phyloP scores from a whole-genome alignment of 2,888 invertebrate genomes.

The Pollenia amentaria region DNA sequence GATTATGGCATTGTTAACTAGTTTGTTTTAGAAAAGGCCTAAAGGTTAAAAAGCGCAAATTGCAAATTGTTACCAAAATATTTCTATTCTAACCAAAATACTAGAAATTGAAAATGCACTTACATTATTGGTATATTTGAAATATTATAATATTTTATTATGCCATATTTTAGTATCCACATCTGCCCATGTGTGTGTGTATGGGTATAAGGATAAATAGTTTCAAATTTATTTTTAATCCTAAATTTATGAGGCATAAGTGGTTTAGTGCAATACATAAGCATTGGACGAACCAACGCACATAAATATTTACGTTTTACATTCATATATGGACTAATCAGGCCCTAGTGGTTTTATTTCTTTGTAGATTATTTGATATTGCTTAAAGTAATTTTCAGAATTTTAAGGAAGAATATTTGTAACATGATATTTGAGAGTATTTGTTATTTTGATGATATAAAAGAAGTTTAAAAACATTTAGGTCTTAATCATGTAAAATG shows the following conservation, averaged over 20 bases:
- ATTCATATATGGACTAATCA: constrained; percentile 21
- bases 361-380: not conserved
- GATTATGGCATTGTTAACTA: constrained; percentile 51
- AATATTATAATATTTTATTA: constrained; percentile 47
- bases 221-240: constrained; percentile 70
- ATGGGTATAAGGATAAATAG: constrained; percentile 48
- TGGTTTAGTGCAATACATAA: constrained; percentile 41
- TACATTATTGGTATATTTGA: not conserved
- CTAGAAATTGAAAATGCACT: not conserved
- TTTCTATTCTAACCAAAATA: constrained; percentile 35
- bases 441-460: no score
- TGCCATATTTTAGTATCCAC: constrained; percentile 12
- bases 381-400: not conserved
- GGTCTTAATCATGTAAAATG: no score
- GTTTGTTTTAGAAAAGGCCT: constrained; percentile 63
- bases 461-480: no score
- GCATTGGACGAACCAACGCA: not conserved
- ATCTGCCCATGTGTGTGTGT: not conserved
- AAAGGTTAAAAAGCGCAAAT: constrained; percentile 66
- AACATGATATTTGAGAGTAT: no score
- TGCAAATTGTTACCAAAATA: constrained; percentile 65
- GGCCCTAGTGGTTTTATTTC: constrained; percentile 6
- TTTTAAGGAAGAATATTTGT: not conserved
- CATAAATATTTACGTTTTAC: not conserved
- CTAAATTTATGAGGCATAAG: constrained; percentile 68